Evolutionary conservation across 35 echinoderm and acorn worm genomes (phyloP).

Genomic region (Acanthaster planci): DNA sequence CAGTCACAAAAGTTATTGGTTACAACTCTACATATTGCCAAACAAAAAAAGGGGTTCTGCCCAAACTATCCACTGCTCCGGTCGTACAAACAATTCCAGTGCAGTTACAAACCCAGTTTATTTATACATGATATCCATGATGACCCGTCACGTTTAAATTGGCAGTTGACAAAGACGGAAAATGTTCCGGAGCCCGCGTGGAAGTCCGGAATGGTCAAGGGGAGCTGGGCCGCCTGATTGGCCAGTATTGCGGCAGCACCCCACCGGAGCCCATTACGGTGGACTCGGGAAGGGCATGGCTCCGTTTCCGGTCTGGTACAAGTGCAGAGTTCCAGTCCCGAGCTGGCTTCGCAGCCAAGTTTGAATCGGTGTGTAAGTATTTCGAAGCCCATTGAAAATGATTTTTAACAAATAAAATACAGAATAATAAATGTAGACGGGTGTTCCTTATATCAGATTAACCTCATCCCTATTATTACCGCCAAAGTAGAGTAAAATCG

Average conservation of each 20-base stretch:
- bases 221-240: slow-evolving; percentile 55
- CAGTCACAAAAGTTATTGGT: too few relatives aligned
- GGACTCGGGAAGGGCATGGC: slow-evolving; percentile 57
- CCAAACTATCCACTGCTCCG: too few relatives aligned
- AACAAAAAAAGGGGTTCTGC: too few relatives aligned
- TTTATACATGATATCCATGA: too few relatives aligned
- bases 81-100: too few relatives aligned
- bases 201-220: slow-evolving; percentile 77
- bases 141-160: background rate
- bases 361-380: slow-evolving; percentile 93
- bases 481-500: too few relatives aligned
- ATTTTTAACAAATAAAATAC: too few relatives aligned
- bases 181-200: slow-evolving; percentile 52
- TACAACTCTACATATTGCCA: too few relatives aligned
- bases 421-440: too few relatives aligned
- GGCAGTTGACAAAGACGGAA: slow-evolving; percentile 23
- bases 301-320: slow-evolving; percentile 62
- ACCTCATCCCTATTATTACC: too few relatives aligned
- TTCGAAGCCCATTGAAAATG: background rate
- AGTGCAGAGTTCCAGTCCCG: background rate
- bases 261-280: slow-evolving; percentile 48
- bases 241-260: slow-evolving; percentile 63
- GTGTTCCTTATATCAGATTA: too few relatives aligned
- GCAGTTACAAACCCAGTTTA: too few relatives aligned
- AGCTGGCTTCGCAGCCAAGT: slow-evolving; percentile 59